Evolutionary conservation across 2,113 vertebrate species (phyloP).

Genomic region (Odontophorus gujanensis): DNA sequence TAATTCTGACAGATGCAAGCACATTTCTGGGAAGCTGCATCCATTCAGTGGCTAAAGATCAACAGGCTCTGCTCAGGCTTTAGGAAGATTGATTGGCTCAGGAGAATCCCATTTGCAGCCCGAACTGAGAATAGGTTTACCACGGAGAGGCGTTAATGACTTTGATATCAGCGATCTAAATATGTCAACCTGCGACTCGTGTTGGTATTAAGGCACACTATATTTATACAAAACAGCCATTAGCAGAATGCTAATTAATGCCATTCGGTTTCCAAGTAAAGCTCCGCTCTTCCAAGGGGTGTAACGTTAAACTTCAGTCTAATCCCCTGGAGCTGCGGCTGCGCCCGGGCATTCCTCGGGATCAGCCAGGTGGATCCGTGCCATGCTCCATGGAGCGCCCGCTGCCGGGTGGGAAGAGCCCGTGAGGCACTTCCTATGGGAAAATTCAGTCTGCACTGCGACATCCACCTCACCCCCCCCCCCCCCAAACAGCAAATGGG

Average conservation of each 20-base stretch:
- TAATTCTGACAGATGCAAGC: slow-evolving; percentile 81
- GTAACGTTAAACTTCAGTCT: slow-evolving; percentile 72
- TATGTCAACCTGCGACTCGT: slow-evolving; percentile 69
- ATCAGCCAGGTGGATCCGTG: slow-evolving; percentile 77
- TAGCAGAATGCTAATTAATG: slow-evolving; percentile 80
- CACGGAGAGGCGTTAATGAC: slow-evolving; percentile 76
- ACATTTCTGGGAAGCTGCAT: slow-evolving; percentile 82
- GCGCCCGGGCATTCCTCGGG: slow-evolving; percentile 68
- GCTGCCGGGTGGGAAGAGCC: neutral
- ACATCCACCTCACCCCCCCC: rapidly evolving
- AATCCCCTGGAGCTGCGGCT: slow-evolving; percentile 76
- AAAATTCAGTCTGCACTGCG: neutral
- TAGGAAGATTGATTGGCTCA: slow-evolving; percentile 76
- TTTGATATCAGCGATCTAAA: slow-evolving; percentile 79
- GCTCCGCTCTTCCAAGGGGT: slow-evolving; percentile 72
- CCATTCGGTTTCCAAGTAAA: slow-evolving; percentile 78
- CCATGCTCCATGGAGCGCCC: slow-evolving; percentile 53
- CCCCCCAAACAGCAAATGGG: rapidly evolving
- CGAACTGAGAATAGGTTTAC: slow-evolving; percentile 62
- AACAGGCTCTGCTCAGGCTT: slow-evolving; percentile 77
- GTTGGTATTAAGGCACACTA: slow-evolving; percentile 61
- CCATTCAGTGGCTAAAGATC: slow-evolving; percentile 70
- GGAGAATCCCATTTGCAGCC: slow-evolving; percentile 72
- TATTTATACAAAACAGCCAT: slow-evolving; percentile 81
- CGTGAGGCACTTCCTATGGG: neutral